Percentiles rank a stretch among this genome's conserved stretches.
These are phyloP conservation scores for Nibea albiflora DNA, from an alignment of 2,113 vertebrate species.

Conservation along the genomic window DNA sequence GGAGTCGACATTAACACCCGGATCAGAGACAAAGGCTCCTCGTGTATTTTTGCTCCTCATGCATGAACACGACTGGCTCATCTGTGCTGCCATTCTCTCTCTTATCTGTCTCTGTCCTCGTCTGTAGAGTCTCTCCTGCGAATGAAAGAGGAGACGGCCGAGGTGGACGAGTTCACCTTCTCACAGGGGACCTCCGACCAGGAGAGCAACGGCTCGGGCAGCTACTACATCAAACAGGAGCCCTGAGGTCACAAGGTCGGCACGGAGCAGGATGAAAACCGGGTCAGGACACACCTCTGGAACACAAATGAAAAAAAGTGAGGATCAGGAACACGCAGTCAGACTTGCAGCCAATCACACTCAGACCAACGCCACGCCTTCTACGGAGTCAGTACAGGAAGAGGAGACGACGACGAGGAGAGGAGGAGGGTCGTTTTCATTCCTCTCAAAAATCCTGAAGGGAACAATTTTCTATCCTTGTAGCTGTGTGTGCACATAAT, in stretches of 20 bases:
- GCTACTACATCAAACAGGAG: slow-evolving; percentile 98
- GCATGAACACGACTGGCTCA: slow-evolving; percentile 34
- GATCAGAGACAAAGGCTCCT: background rate
- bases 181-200: slow-evolving; percentile 95
- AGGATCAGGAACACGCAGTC: slow-evolving; percentile 26
- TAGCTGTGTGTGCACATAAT: slow-evolving; percentile 44
- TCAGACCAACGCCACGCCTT: slow-evolving; percentile 39
- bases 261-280: slow-evolving; percentile 11
- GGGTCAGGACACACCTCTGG: slow-evolving; percentile 23
- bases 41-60: background rate
- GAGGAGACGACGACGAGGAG: background rate
- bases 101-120: slow-evolving; percentile 31
- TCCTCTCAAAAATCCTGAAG: slow-evolving; percentile 21
- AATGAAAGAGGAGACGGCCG: slow-evolving; percentile 93
- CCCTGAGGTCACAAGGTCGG: slow-evolving; percentile 79
- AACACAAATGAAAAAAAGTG: background rate
- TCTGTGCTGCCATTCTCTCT: slow-evolving; percentile 15
- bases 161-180: slow-evolving; percentile 94
- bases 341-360: slow-evolving; percentile 18
- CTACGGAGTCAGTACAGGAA: slow-evolving; percentile 14
- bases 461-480: slow-evolving; percentile 37
- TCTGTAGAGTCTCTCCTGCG: slow-evolving; percentile 89
- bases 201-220: slow-evolving; percentile 96
- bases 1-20: background rate
- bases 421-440: background rate